phyloP scores from a whole-genome alignment of 2,888 invertebrate species.

The Neoaliturus tenellus region DNA sequence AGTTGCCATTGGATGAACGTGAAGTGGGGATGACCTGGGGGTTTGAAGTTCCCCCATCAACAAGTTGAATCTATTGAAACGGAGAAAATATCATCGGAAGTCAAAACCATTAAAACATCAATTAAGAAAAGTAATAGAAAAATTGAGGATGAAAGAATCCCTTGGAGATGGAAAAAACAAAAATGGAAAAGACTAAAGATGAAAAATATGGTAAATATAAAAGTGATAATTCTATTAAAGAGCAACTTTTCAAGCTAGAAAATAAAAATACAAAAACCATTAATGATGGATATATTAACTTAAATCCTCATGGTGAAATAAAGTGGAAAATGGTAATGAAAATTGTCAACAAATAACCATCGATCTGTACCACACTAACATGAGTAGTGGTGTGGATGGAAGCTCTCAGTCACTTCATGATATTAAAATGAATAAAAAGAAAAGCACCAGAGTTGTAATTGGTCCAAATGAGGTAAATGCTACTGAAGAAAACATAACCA shows the following conservation, averaged over 20 bases:
- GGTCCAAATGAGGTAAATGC: background rate
- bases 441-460: background rate
- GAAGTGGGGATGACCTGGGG: too few relatives aligned
- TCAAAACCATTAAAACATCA: slow-evolving; percentile 1
- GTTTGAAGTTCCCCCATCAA: too few relatives aligned
- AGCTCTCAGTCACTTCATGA: background rate
- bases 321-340: background rate
- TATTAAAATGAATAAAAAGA: background rate
- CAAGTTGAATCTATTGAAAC: slow-evolving; percentile 12
- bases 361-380: background rate
- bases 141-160: background rate
- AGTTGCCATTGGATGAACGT: background rate
- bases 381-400: background rate
- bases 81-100: background rate
- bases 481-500: background rate
- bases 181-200: background rate
- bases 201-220: background rate
- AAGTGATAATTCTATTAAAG: background rate
- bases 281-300: too few relatives aligned
- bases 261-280: too few relatives aligned
- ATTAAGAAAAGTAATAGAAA: background rate
- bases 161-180: background rate
- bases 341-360: background rate
- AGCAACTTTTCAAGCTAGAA: background rate
- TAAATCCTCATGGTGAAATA: background rate